Base-by-base conservation (phyloP, 1,140 invertebrate genomes). In the Oedothorax gibbosus region DNA sequence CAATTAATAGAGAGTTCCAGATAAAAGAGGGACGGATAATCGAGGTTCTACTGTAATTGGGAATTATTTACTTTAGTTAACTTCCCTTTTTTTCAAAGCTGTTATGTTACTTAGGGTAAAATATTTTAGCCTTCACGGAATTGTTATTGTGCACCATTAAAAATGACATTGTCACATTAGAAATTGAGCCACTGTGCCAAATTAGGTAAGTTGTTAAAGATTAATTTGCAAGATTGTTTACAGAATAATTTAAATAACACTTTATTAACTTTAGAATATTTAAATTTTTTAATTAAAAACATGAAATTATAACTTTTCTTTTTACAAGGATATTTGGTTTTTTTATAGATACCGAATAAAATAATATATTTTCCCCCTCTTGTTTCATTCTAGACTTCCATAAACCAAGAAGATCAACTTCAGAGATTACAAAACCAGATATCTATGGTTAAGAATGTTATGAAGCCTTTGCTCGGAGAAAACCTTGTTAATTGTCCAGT, bases 351-450 rank as follows among this genome's bases (percentile, higher is more conserved):
- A 3, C n/a, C 1, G 11, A 56, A 75, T 56, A 20, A 18, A 56
- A 14, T n/a, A n/a, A n/a, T n/a, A n/a, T 9, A 75, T 56, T 56
- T 12, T 4, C 18, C 9, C 10, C 56, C 35, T 54, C 6, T 56
- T 62, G 14, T 76, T 49, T 10, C 18, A 54, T 51, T 56, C 21
- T 60, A 76, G 54, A 7, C 9, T 6, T 15, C 21, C 0, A 60
- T 12, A 20, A 35, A 50, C 35, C 10, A 57, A 11, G 62, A 60
- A 2, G 53, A 69, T 9, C 65, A 69, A 12, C 18, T 14, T 56
- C 15, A 81, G 18, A 56, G 71, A 35, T 69, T 53, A 18, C 35
- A 81, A 81, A 69, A 81, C 71, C 78, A 81, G 57, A 71, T 81
- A 49, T n/a, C 49, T 49, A 49, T 81, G 20, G 53, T 81, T 57